Conservation (phyloP, 1,140 invertebrate species). For the Gonatopus flavifemur region DNA sequence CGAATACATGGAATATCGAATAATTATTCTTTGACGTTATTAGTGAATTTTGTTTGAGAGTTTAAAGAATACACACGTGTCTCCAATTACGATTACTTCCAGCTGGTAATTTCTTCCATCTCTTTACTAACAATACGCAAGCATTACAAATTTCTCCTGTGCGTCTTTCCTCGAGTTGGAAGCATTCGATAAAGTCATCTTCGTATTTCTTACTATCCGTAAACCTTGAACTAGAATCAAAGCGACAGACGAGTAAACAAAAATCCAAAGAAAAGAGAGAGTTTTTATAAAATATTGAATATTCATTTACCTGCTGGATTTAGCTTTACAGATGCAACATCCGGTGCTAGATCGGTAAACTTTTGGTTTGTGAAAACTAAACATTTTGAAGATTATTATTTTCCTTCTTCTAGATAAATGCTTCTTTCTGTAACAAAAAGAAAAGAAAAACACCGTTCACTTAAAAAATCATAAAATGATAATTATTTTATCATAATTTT, state of each 20-base stretch:
- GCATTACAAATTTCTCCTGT: constrained; percentile 88
- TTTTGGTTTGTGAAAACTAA: constrained; percentile 88
- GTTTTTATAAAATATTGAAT: constrained; percentile 4
- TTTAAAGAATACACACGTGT: constrained; percentile 68
- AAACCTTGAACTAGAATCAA: constrained; percentile 73
- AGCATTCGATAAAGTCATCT: constrained; percentile 81
- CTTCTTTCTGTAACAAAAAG: constrained; percentile 24
- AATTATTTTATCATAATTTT: too few species aligned
- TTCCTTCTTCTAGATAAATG: too few species aligned
- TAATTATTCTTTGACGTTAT: constrained; percentile 7
- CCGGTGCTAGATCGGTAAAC: constrained; percentile 82
- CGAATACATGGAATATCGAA: too few species aligned
- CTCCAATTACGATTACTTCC: constrained; percentile 80
- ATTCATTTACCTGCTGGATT: constrained; percentile 71
- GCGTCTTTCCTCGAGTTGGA: constrained; percentile 74
- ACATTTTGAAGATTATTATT: constrained; percentile 66
- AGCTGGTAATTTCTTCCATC: constrained; percentile 80
- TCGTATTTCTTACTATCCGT: constrained; percentile 87
- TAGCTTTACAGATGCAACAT: constrained; percentile 88
- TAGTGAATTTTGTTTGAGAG: constrained; percentile 2
- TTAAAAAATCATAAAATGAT: too few species aligned
- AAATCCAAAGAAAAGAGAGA: constrained; percentile 1
- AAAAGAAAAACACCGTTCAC: too few species aligned
- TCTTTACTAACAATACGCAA: constrained; percentile 82
- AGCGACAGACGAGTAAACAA: constrained; percentile 18